Conservation (phyloP, 2,797 vertebrate genomes). For the Etheostoma perlongum region DNA sequence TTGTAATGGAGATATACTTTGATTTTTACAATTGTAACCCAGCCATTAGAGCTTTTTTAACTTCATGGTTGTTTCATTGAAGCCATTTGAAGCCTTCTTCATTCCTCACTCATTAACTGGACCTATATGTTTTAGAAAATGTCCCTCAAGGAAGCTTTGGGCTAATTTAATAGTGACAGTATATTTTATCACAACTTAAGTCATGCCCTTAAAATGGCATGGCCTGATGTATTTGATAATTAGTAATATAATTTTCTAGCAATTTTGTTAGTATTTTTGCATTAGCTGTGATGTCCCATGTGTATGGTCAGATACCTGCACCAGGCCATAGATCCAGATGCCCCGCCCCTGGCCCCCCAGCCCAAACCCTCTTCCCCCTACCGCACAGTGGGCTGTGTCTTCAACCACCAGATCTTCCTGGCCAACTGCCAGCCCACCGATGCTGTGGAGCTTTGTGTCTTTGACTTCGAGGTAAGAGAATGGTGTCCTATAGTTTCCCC, state of each 20-base stretch:
- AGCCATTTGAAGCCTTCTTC: not conserved
- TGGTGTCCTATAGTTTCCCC: not conserved
- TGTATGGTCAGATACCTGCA: slow-evolving; percentile 90
- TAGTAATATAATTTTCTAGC: not conserved
- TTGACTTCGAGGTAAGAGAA: slow-evolving; percentile 85
- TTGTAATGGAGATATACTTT: not conserved
- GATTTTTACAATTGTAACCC: not conserved
- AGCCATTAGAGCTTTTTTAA: not conserved
- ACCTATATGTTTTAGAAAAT: not conserved
- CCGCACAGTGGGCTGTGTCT: slow-evolving; percentile 93
- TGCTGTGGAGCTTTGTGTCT: slow-evolving; percentile 91
- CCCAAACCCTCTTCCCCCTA: slow-evolving; percentile 91
- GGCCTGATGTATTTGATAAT: not conserved
- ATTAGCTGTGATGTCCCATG: not conserved
- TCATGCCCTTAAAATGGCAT: not conserved
- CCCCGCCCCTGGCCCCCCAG: slow-evolving; percentile 87
- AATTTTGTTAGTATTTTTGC: not conserved
- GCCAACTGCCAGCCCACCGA: slow-evolving; percentile 96
- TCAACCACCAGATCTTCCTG: slow-evolving; percentile 93
- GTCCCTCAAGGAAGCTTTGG: not conserved
- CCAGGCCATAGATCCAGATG: slow-evolving; percentile 88
- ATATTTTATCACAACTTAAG: not conserved
- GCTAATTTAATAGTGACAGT: no score
- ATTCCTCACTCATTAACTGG: not conserved
- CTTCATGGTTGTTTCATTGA: not conserved